A percentile compares a stretch with the other conserved stretches of the same genome.
Evolutionary conservation across 1,140 invertebrate genomes (phyloP).

Genomic region (Trachymyrmex septentrionalis): DNA sequence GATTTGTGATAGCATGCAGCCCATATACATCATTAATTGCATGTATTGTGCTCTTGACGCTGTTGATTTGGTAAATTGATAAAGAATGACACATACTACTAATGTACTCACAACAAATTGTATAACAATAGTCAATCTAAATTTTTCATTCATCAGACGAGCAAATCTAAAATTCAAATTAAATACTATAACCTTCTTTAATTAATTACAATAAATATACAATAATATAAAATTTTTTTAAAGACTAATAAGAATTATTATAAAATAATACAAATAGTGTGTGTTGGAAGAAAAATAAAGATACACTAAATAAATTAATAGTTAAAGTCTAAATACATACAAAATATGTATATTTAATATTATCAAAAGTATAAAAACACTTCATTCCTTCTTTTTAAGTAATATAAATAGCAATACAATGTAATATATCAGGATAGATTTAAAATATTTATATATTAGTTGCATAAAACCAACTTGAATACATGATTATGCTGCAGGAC

Average conservation of each 20-base stretch:
- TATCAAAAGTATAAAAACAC: not conserved
- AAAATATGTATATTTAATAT: not conserved
- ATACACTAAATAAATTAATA: not conserved
- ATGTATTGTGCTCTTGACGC: conserved; percentile 80
- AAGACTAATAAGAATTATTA: not conserved
- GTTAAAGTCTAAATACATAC: not conserved
- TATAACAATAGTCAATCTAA: conserved; percentile 59
- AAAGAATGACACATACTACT: conserved; percentile 67
- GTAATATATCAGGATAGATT: not conserved
- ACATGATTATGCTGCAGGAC: conserved; percentile 70
- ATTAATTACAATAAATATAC: conserved; percentile 1
- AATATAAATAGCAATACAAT: not conserved
- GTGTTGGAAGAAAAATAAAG: not conserved
- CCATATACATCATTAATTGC: conserved; percentile 65
- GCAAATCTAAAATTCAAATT: conserved; percentile 42
- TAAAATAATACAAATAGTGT: not conserved
- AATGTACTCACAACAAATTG: conserved; percentile 68
- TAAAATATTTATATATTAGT: conserved; percentile 22
- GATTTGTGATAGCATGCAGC: conserved; percentile 78
- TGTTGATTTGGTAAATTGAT: conserved; percentile 76
- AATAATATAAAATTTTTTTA: conserved; percentile 1
- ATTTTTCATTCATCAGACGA: conserved; percentile 54
- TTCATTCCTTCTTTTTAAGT: not conserved
- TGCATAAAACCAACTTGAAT: conserved; percentile 61
- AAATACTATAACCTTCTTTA: not conserved